Base-by-base conservation (phyloP, 1,140 invertebrate species). In the Drosophila tani region DNA sequence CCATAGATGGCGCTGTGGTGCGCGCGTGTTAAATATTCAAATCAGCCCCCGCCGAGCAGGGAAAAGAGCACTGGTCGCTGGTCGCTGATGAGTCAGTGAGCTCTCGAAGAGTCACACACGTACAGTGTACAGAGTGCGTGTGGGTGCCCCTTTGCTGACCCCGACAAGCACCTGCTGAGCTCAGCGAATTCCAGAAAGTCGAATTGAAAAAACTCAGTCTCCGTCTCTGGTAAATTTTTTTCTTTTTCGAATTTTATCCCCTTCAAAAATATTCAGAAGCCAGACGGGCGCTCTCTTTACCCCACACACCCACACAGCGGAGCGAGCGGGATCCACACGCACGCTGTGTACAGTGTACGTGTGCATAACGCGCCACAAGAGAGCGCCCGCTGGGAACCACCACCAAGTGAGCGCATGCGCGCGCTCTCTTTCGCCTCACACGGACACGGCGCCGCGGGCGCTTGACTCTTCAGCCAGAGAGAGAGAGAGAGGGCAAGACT, bases 1-100 rank as follows among this genome's bases (percentile, higher is more conserved):
- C 81, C 78, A 84, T 88, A 88, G 84, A 82, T 84, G 84, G 84
- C 84, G 84, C 84, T 88, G 51, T 40, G 55, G 57, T 75, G 64
- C 66, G 81, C 63, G 63, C 58, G 66, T 62, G 64, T 78, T 59
- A 63, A 75, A 65, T 88, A 88, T 88, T 88, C 86, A 88, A 88
- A 88, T 84, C 84, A 81, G 81, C 77, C 81, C 81, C 84, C 71
- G 70, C 63, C 59, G 40, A 63, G 57, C 45, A 19, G 32, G 74
- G 29, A 71, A 35, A 56, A 69, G 64, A 46, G 45, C 32, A 38
- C 8, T 21, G 32, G 32, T 35, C 50, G 32, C 32, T 35, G 32
- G 32, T 11, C 29, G 15, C 21, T 40, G 75, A 46, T 71, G 45
- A 57, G 53, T 50, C 57, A 65, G 69, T 43, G 65, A 67, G 65